Percentiles rank a stretch among this genome's conserved stretches.
Evolutionary conservation across 1,140 invertebrate genomes (phyloP).

Genomic region (Pachypeltis micranthus): DNA sequence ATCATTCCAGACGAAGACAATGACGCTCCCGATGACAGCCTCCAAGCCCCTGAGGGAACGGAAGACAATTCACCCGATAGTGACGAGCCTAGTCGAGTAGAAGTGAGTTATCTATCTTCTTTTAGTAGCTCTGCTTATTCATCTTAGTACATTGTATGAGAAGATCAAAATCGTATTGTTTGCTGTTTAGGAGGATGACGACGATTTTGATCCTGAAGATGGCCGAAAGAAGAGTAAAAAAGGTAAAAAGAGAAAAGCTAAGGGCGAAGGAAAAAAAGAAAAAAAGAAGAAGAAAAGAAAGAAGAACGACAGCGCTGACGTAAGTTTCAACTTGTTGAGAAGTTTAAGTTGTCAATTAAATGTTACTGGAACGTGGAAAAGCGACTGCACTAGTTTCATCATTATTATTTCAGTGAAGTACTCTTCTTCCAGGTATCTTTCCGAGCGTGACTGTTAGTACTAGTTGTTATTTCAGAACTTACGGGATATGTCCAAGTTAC

Average conservation of each 20-base stretch:
- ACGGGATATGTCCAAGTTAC: too few relatives aligned
- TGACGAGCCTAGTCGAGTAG: constrained; percentile 49
- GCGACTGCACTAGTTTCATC: too few relatives aligned
- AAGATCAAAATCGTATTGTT: too few relatives aligned
- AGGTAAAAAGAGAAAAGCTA: constrained; percentile 79
- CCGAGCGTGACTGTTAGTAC: too few relatives aligned
- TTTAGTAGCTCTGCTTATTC: neutral
- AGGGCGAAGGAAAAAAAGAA: constrained; percentile 75
- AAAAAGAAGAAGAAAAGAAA: constrained; percentile 89
- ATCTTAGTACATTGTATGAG: constrained; percentile 2
- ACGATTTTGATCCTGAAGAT: constrained; percentile 76
- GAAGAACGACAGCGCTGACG: constrained; percentile 79
- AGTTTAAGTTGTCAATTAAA: too few relatives aligned
- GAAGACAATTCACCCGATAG: constrained; percentile 58
- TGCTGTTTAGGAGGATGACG: constrained; percentile 67
- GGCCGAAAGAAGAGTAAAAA: constrained; percentile 59
- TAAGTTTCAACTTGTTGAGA: too few relatives aligned
- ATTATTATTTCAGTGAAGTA: too few relatives aligned
- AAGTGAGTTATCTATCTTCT: constrained; percentile 28
- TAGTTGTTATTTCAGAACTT: too few relatives aligned
- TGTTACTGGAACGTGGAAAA: too few relatives aligned
- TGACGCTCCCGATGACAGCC: constrained; percentile 34
- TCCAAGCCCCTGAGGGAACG: constrained; percentile 42
- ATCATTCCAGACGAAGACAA: constrained; percentile 53
- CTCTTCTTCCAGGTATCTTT: too few relatives aligned